phyloP scores from a whole-genome alignment of 2,113 vertebrate species.

The Isurus oxyrinchus region DNA sequence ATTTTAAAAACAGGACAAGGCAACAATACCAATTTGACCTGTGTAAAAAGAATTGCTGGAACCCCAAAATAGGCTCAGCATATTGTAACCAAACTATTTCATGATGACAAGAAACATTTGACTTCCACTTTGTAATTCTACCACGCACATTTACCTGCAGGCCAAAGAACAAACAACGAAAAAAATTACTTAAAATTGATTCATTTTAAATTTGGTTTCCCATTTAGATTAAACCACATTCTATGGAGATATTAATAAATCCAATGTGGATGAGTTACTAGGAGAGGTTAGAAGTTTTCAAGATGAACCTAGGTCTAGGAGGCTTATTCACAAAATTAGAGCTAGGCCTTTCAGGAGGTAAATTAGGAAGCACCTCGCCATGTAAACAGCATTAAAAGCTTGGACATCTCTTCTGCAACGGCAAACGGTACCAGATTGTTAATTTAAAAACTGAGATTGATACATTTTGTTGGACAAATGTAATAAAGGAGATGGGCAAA shows the following conservation, averaged over 20 bases:
- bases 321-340: not conserved
- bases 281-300: not conserved
- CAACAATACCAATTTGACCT: not conserved
- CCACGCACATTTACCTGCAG: not conserved
- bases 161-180: not conserved
- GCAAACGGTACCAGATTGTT: not conserved
- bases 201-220: not conserved
- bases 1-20: not conserved
- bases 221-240: not conserved
- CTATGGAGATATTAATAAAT: not conserved
- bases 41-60: not conserved
- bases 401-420: not conserved
- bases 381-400: not conserved
- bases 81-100: not conserved
- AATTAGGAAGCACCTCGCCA: not conserved
- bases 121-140: not conserved
- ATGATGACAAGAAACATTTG: not conserved
- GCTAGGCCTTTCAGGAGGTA: not conserved
- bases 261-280: not conserved
- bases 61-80: not conserved
- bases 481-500: not conserved
- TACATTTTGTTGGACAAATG: not conserved
- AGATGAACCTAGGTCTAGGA: not conserved
- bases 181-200: not conserved
- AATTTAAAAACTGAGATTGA: not conserved